Conservation (phyloP, 2,113 vertebrate genomes). For the Saccopteryx leptura region DNA sequence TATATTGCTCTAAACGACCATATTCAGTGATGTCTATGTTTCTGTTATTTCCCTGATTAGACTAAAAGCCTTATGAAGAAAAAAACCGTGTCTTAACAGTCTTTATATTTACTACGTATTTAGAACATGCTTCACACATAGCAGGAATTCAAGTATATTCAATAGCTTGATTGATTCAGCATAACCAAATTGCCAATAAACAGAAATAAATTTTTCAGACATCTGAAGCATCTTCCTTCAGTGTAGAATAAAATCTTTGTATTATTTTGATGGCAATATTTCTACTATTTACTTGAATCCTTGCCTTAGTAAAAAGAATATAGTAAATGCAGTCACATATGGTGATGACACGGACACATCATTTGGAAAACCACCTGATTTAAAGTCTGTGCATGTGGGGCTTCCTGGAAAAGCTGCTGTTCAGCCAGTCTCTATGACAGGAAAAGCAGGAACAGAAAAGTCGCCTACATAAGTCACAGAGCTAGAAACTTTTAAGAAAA, state of each 20-base stretch:
- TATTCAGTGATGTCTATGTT: not conserved
- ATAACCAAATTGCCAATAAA: not conserved
- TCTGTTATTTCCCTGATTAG: not conserved
- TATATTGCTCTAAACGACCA: not conserved
- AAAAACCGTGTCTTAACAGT: not conserved
- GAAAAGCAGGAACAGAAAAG: not conserved
- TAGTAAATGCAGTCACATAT: not conserved
- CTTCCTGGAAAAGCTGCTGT: no score
- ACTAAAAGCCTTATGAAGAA: not conserved
- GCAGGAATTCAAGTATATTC: not conserved
- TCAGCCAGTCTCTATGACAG: not conserved
- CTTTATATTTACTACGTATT: not conserved
- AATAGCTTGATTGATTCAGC: not conserved
- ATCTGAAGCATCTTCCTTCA: not conserved
- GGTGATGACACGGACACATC: not conserved
- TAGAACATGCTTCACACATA: not conserved
- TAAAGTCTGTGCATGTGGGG: not conserved
- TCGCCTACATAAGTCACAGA: not conserved
- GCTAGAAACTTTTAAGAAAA: not conserved
- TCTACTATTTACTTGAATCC: not conserved
- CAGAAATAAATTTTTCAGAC: not conserved
- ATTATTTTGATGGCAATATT: conserved; percentile 28
- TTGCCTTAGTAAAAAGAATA: not conserved
- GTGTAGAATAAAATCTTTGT: not conserved
- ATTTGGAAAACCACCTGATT: not conserved